A percentile compares a stretch with the other conserved stretches of the same genome.
Conservation (phyloP, 2,888 invertebrate species). For the Tetranychus truncatus region DNA sequence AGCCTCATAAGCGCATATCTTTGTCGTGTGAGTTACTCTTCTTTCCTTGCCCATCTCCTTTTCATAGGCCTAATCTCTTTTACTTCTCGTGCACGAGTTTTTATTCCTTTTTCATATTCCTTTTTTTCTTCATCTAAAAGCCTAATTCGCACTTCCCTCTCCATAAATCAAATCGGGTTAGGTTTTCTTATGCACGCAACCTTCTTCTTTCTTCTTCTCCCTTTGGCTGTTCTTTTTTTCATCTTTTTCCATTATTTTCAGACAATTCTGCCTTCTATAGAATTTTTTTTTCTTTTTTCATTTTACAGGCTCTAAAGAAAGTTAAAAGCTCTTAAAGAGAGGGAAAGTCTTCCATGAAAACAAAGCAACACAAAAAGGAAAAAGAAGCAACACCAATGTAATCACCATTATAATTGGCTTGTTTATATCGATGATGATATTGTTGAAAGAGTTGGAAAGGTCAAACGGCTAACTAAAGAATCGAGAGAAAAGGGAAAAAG, state of each 20-base stretch:
- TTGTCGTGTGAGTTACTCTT: background rate
- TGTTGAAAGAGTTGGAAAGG: background rate
- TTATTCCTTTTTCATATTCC: background rate
- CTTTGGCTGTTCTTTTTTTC: background rate
- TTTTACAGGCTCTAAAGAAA: background rate
- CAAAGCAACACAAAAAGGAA: background rate
- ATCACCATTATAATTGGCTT: background rate
- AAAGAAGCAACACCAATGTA: background rate
- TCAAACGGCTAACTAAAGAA: background rate
- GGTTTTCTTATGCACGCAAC: background rate
- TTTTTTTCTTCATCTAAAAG: background rate
- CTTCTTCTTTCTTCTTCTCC: background rate
- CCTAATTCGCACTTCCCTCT: background rate
- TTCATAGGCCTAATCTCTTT: background rate
- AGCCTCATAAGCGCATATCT: background rate
- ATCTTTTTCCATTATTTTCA: background rate
- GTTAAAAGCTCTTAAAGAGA: background rate
- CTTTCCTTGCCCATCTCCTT: background rate
- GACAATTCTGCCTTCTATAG: background rate
- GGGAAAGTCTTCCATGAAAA: background rate
- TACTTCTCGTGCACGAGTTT: background rate
- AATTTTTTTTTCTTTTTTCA: background rate
- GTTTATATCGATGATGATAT: background rate
- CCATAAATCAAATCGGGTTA: background rate
- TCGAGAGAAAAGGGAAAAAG: background rate